phyloP scores from a whole-genome alignment of 2,888 invertebrate genomes.

The Cylloceria caligata region DNA sequence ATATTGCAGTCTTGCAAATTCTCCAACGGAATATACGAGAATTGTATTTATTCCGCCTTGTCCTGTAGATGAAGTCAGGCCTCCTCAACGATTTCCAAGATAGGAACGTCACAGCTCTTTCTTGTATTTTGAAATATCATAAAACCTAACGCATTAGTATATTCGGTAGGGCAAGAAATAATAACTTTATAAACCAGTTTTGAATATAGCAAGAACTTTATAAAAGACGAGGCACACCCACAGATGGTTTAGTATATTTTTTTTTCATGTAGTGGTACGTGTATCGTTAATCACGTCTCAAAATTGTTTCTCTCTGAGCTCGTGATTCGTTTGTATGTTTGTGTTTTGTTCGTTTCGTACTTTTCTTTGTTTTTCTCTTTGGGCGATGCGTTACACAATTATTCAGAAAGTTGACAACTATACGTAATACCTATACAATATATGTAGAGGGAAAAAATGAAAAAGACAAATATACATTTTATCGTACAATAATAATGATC shows the following conservation, averaged over 20 bases:
- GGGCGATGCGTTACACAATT: constrained; percentile 50
- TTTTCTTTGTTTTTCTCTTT: constrained; percentile 13
- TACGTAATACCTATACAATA: constrained; percentile 42
- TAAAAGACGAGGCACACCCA: constrained; percentile 84
- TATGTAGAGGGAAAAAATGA: constrained; percentile 54
- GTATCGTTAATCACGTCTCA: constrained; percentile 34
- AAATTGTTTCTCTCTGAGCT: constrained; percentile 46
- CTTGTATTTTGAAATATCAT: neutral
- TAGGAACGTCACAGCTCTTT: neutral
- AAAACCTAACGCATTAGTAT: neutral
- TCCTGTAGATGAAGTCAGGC: neutral
- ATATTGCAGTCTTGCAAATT: neutral
- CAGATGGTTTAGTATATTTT: constrained; percentile 81
- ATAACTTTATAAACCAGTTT: constrained; percentile 52
- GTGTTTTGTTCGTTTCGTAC: constrained; percentile 42
- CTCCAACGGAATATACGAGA: neutral
- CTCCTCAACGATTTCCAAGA: neutral
- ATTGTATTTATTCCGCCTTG: neutral
- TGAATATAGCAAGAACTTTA: constrained; percentile 84
- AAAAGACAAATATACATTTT: constrained; percentile 61
- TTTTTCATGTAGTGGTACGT: constrained; percentile 60
- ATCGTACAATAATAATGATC: constrained; percentile 45
- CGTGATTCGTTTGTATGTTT: constrained; percentile 40
- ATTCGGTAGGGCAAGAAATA: constrained; percentile 54
- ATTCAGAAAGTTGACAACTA: constrained; percentile 54